Conservation (phyloP, 2,888 invertebrate species). For the Hypercompe scribonia region DNA sequence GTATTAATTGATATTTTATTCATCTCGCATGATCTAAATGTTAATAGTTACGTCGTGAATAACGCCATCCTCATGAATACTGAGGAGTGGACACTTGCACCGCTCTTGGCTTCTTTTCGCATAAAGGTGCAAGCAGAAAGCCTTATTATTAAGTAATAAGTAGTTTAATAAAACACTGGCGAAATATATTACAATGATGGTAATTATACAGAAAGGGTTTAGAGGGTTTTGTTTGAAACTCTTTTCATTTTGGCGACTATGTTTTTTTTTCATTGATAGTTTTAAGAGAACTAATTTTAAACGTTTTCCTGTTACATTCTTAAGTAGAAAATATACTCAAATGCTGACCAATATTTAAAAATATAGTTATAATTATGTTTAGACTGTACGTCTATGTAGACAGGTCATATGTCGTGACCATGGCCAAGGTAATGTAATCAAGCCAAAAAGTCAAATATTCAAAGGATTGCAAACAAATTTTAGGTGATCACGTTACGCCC, state of each 20-base stretch:
- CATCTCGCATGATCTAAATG: conserved; percentile 49
- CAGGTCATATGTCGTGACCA: no score
- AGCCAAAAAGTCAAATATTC: no score
- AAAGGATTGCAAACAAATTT: no score
- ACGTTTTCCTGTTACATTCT: neutral
- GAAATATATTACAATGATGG: neutral
- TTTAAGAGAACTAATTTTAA: neutral
- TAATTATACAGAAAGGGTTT: neutral
- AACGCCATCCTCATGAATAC: conserved; percentile 74
- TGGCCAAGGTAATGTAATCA: no score
- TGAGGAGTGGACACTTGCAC: conserved; percentile 69
- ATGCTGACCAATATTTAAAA: neutral
- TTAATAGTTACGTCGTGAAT: conserved; percentile 57
- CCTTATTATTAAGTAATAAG: neutral
- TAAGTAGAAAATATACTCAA: no score
- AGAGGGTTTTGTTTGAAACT: neutral
- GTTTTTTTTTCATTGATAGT: neutral
- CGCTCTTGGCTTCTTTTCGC: conserved; percentile 72
- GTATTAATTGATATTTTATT: conserved; percentile 48
- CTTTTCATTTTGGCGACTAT: neutral
- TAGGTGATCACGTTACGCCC: no score
- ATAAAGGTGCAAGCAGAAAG: conserved; percentile 27
- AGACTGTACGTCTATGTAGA: neutral
- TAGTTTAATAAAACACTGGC: neutral
- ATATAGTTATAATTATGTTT: neutral